Evolutionary conservation across 2,888 invertebrate species (phyloP), one percentile per base, ranked within the genome.

Genomic region (Ectemnius lituratus): DNA sequence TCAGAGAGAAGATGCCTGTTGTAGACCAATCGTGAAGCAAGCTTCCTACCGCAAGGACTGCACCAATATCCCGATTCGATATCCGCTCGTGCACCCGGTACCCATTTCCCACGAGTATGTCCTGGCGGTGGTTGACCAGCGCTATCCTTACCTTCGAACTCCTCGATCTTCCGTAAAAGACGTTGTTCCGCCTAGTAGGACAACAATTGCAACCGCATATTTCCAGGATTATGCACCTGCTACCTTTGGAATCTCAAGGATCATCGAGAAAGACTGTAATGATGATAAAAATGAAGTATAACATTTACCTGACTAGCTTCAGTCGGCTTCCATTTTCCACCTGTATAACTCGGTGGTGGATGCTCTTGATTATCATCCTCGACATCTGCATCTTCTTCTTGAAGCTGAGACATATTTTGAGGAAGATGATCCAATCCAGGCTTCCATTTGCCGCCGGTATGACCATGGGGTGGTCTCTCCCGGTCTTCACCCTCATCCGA

Each of bases 21-120:
- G 89, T 96, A 97, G 80, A 96, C 94, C 46, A 93, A 91, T 89
- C 94, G 94, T 0, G 95, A 95, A 14, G 95, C 95, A 8, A 97
- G 92, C 67, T 94, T 93, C 67, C 96, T 92, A 82, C 96, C 95
- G 87, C 97, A 97, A 27, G 96, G 95, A 70, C 94, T 94, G 87
- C 96, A 96, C 96, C 96, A 96, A 88, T 94, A 96, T 82, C 94
- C 94, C 2, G 94, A 92, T 0, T 93, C 89, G 69, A 90, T 80
- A 91, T 91, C 82, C 88, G 90, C 60, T 85, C 84, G 52, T 89
- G 93, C 82, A 28, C 95, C 95, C 0, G 96, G 96, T 64, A 96
- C 93, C 96, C 96, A 97, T 92, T 97, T 97, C 0, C 96, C 96
- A 88, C 94, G 94, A 0, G 95, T 95, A 83, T 96, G 94, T 52